A percentile compares a stretch with the other conserved stretches of the same genome.
These are phyloP conservation scores for Hydractinia echinata DNA, from an alignment of 30 jellyfish, hydroid and myxozoan genomes.

Conservation along the genomic window DNA sequence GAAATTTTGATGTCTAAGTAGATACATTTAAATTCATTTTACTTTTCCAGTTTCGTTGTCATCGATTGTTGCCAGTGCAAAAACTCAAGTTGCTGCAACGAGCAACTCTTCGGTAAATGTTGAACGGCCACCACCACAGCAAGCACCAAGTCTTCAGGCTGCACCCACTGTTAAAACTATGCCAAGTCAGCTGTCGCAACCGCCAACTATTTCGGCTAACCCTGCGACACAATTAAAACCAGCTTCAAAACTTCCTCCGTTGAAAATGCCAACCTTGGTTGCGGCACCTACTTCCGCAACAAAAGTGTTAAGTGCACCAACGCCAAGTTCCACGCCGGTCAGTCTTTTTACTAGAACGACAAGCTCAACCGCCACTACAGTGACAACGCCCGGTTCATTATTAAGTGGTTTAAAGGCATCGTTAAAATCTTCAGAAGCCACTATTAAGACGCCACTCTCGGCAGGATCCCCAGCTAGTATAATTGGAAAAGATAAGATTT, in stretches of 20 bases:
- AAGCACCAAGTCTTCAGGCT: constrained; percentile 8
- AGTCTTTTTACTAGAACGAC: background rate
- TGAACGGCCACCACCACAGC: constrained; percentile 38
- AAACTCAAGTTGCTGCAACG: constrained; percentile 32
- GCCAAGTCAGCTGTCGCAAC: background rate
- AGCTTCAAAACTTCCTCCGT: constrained; percentile 31
- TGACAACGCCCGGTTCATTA: constrained; percentile 1
- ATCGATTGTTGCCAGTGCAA: background rate
- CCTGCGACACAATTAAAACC: constrained; percentile 13
- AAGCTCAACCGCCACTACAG: constrained; percentile 7
- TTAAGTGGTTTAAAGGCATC: background rate
- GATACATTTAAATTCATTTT: background rate
- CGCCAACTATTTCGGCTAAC: constrained; percentile 11
- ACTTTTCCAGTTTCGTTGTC: constrained; percentile 6
- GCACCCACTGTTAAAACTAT: background rate
- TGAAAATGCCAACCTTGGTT: constrained; percentile 20
- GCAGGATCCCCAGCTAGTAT: background rate
- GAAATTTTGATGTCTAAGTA: too few species aligned
- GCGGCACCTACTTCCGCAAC: constrained; percentile 31
- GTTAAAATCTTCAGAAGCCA: constrained; percentile 3
- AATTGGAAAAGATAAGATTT: constrained; percentile 51
- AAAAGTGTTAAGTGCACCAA: constrained; percentile 11
- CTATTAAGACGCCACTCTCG: constrained; percentile 14
- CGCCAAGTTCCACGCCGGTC: constrained; percentile 30
- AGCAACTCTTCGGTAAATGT: constrained; percentile 25